Evolutionary conservation across 2,113 vertebrate species (phyloP), one percentile per base, ranked within the genome.

Genomic region (Caracal caracal): DNA sequence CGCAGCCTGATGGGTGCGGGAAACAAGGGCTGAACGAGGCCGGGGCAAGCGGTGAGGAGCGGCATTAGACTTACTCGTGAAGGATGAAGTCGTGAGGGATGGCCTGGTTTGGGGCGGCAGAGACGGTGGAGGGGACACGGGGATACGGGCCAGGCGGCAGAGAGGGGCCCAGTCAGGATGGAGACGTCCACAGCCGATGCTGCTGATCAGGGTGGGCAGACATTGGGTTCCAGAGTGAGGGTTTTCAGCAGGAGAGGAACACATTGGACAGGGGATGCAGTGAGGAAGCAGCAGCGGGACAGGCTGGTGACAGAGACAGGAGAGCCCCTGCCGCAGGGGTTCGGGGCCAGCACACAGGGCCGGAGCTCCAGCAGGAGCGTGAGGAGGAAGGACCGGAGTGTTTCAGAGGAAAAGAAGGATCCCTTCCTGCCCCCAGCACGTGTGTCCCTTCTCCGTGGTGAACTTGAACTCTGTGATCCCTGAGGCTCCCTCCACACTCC

Each of bases 71-170:
- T 30, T 49, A 22, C 11, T 49, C 61, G 37, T 8, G 7, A 40
- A 87, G 26, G 70, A 56, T 56, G 43, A 43, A 20, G 19, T 47
- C 66, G 43, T 7, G 7, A 40, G 87, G 26, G 70, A 56, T 63
- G 43, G 43, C 43, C 43, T 43, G 43, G 43, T 43, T 43, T 43
- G 43, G 43, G 43, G 43, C 26, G 3, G n/a, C 30, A 1, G 8
- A 47, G 30, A 24, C 7, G n/a, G 11, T 10, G 33, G 28, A 0
- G 0, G 9, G 33, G 66, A 49, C 47, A 49, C 11, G 11, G 47
- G 47, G 47, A 49, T 10, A 10, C 47, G 11, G 47, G 47, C 47
- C 47, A 10, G 47, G 47, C 2, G 11, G 26, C 65, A 19, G 9
- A 7, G 53, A 73, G 47, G 35, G 28, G 3, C 22, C 11, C 10